Conservation (phyloP, 92 coral and sea anemone genomes). For the Ricordea florida region DNA sequence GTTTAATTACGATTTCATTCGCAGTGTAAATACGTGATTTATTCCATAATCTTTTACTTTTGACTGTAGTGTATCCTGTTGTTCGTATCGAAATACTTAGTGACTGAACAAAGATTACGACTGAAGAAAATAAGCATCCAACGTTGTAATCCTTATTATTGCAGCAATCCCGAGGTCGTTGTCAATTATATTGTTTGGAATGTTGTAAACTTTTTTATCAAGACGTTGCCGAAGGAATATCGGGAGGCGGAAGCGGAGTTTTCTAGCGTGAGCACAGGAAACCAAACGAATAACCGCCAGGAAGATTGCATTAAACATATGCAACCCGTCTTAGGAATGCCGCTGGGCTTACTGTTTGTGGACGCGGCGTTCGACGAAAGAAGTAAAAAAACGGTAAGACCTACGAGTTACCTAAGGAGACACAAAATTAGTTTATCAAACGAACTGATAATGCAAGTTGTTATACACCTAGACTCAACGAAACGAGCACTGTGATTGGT, state of each 20-base stretch:
- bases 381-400: conserved; percentile 50
- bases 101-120: too few species aligned
- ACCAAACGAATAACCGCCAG: conserved; percentile 23
- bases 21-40: too few species aligned
- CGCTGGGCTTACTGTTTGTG: conserved; percentile 59
- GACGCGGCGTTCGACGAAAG: conserved; percentile 58
- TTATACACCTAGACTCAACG: too few species aligned
- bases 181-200: conserved; percentile 64
- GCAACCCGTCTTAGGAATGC: conserved; percentile 40
- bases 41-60: too few species aligned
- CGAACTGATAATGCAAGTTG: too few species aligned
- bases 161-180: conserved; percentile 27
- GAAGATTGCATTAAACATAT: conserved; percentile 19
- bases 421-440: too few species aligned
- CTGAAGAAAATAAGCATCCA: too few species aligned
- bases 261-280: background rate
- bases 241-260: conserved; percentile 4
- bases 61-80: too few species aligned
- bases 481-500: too few species aligned
- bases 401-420: background rate
- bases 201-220: conserved; percentile 25
- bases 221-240: conserved; percentile 15
- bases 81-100: too few species aligned
- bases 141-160: too few species aligned
- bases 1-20: too few species aligned